Conservation (phyloP, 2,888 invertebrate species). For the Drosophila paracracens region DNA sequence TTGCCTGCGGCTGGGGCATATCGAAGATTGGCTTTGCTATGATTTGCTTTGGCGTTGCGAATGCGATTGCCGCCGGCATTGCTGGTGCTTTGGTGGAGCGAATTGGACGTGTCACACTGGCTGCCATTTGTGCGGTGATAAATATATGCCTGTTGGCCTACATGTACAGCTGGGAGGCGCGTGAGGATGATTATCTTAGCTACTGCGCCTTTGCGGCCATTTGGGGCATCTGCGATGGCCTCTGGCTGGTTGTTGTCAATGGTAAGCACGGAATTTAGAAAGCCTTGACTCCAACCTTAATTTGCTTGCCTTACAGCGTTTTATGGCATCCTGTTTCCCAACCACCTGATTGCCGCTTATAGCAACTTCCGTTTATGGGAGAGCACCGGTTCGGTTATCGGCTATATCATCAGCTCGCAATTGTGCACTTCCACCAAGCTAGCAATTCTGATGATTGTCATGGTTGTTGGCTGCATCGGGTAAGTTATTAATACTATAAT, state of each 20-base stretch:
- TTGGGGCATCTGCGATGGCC: constrained; percentile 95
- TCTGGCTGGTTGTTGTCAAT: constrained; percentile 96
- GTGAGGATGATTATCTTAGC: constrained; percentile 88
- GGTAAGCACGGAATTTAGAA: constrained; percentile 86
- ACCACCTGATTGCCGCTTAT: constrained; percentile 94
- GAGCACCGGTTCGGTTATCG: constrained; percentile 94
- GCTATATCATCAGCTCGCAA: constrained; percentile 92
- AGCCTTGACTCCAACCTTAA: neutral
- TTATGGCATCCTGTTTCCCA: constrained; percentile 94
- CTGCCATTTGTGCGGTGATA: constrained; percentile 90
- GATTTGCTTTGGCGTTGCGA: constrained; percentile 96
- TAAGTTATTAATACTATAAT: constrained; percentile 84
- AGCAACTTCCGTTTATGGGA: constrained; percentile 97
- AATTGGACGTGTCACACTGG: constrained; percentile 90
- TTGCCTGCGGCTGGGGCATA: constrained; percentile 95
- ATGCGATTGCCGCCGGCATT: constrained; percentile 93
- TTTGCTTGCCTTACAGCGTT: constrained; percentile 87
- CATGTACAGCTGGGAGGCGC: constrained; percentile 90
- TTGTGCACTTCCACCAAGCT: constrained; percentile 91
- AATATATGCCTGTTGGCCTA: constrained; percentile 90
- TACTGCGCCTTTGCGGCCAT: constrained; percentile 93
- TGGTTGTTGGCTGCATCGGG: constrained; percentile 90
- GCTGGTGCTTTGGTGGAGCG: constrained; percentile 92
- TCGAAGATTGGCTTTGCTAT: constrained; percentile 96
- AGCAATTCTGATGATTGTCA: constrained; percentile 88